Base-by-base conservation (phyloP, 2,113 vertebrate genomes). In the Sinocyclocheilus anshuiensis region DNA sequence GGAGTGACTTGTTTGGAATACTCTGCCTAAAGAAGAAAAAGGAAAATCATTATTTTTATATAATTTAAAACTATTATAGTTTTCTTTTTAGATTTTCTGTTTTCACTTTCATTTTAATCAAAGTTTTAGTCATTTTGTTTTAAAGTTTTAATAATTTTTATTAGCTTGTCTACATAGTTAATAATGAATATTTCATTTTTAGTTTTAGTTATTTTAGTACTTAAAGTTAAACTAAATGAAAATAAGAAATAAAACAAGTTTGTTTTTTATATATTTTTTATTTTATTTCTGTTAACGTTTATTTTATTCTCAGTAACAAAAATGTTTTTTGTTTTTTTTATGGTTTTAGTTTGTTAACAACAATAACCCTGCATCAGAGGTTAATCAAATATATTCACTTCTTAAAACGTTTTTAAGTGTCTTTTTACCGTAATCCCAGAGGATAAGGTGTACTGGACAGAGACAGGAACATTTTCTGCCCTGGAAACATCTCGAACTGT, bases 371-470 rank as follows among this genome's bases (percentile, higher is more conserved):
- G 53, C 2, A 57, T 33, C 2, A 16, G 13, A 33, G 65, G 26
- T 16, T 67, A 50, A 33, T 69, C 16, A 8, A 72, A 72, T 4
- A 6, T 39, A 22, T 72, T 22, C 4, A 22, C 8, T 86, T 26
- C 1, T 48, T 16, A 9, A 9, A 29, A 57, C 22, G 4, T 39
- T 22, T 24, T 48, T 8, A 59, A 22, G 53, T 20, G 55, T 59
- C 13, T 33, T 45, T 80, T 61, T 86, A 88, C 89, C 87, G n/a
- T 39, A 55, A 78, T 77, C 42, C 69, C 63, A 83, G 83, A 83
- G 18, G 92, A 93, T 4, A 96, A 90, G 48, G 92, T 94, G 90
- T 94, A 96, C 86, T 94, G 91, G 57, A 95, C 92, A 1, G 93
- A 91, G 39, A 94, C 94, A 10, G 94, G 93, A 80, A 95, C 86